These are phyloP conservation scores for Ceriagrion tenellum DNA, from an alignment of 2,888 invertebrate genomes.

Conservation along the genomic window DNA sequence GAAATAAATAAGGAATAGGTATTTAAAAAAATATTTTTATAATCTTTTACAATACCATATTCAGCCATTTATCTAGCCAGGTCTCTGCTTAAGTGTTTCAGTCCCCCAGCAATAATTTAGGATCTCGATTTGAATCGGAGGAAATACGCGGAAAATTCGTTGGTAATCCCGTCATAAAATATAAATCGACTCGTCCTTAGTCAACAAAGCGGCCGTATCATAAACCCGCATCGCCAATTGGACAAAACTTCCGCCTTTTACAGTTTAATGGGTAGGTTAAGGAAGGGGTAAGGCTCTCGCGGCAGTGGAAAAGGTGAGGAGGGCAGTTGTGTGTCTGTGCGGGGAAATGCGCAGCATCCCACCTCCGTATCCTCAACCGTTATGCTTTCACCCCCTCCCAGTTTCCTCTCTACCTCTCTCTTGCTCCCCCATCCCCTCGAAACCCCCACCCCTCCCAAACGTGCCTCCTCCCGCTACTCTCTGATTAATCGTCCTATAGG, in stretches of 20 bases:
- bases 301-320: neutral
- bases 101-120: neutral
- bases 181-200: neutral
- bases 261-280: neutral
- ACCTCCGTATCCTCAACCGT: neutral
- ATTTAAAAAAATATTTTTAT: too few relatives aligned
- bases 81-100: too few relatives aligned
- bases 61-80: too few relatives aligned
- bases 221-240: neutral
- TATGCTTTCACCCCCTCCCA: neutral
- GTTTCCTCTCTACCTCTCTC: neutral
- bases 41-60: too few relatives aligned
- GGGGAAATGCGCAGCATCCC: neutral
- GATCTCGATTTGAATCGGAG: neutral
- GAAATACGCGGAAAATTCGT: neutral
- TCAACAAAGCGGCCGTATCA: neutral
- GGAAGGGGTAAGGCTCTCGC: neutral
- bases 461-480: neutral
- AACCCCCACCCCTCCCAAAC: neutral
- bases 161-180: neutral
- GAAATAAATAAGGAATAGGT: too few relatives aligned
- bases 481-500: slow-evolving; percentile 47
- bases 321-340: too few relatives aligned
- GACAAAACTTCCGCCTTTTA: neutral
- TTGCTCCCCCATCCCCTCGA: neutral